Conservation (phyloP, 2,888 invertebrate species). For the Trachelus tabidus region DNA sequence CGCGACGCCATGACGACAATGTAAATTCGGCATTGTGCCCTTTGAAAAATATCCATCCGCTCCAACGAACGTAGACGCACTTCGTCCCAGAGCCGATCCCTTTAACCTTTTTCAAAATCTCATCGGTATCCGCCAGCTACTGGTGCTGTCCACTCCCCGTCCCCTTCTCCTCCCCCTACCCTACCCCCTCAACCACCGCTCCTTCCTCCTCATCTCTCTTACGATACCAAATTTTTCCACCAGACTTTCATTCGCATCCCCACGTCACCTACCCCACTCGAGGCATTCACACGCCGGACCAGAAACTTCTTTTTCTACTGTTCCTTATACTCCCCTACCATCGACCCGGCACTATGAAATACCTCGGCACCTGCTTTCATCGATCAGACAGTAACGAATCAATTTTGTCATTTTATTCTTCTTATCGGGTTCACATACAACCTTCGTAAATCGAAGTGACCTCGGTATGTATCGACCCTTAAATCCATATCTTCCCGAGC, state of each 20-base stretch:
- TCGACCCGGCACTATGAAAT: background rate
- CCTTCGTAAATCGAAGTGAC: background rate
- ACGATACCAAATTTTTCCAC: background rate
- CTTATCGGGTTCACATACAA: background rate
- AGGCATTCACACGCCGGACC: background rate
- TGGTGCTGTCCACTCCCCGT: constrained; percentile 1
- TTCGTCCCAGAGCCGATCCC: constrained; percentile 5
- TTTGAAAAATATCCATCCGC: constrained; percentile 37
- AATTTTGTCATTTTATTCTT: background rate
- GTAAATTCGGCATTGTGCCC: constrained; percentile 48
- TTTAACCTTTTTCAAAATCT: constrained; percentile 20
- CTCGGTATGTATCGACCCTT: background rate
- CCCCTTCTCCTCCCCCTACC: background rate
- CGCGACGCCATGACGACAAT: constrained; percentile 30
- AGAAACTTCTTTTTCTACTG: background rate
- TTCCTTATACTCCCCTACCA: background rate
- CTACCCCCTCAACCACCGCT: background rate
- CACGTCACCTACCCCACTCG: background rate
- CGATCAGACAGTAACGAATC: background rate
- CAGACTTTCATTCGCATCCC: background rate
- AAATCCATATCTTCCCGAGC: background rate
- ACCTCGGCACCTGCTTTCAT: background rate
- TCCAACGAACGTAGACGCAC: background rate
- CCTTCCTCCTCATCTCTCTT: constrained; percentile 3
- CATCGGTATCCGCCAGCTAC: constrained; percentile 19